These are phyloP conservation scores for Arrhopalites spinosus DNA, from an alignment of 2,888 invertebrate species.

Conservation along the genomic window DNA sequence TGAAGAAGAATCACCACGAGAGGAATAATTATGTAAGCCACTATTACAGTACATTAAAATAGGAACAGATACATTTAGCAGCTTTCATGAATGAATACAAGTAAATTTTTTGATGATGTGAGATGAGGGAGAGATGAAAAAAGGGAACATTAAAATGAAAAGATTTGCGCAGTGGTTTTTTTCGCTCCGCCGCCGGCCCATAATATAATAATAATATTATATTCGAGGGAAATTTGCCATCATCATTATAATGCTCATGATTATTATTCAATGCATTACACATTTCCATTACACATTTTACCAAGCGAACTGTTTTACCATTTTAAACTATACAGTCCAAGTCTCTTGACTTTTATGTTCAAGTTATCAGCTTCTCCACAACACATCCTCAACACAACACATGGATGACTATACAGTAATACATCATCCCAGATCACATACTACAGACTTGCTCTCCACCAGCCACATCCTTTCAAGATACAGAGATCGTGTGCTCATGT, in stretches of 20 bases:
- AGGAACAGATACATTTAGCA: background rate
- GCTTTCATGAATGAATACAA: background rate
- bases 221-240: constrained; percentile 13
- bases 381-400: too few relatives aligned
- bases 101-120: background rate
- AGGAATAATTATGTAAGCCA: background rate
- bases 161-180: constrained; percentile 36
- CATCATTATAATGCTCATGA: constrained; percentile 26
- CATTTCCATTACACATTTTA: background rate
- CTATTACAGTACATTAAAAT: background rate
- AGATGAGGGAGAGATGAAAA: background rate
- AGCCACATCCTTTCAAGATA: too few relatives aligned
- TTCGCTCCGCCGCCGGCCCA: background rate
- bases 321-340: too few relatives aligned
- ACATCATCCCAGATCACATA: too few relatives aligned
- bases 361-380: too few relatives aligned
- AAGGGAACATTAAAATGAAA: constrained; percentile 18
- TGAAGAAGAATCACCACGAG: background rate
- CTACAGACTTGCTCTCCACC: too few relatives aligned
- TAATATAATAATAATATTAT: background rate
- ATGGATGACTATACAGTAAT: too few relatives aligned
- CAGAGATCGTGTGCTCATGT: too few relatives aligned
- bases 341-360: too few relatives aligned
- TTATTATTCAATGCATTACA: constrained; percentile 23
- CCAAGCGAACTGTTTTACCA: too few relatives aligned